Percentiles rank a stretch among this genome's conserved stretches.
phyloP scores from a whole-genome alignment of 2,113 vertebrate species.

The Polypterus bichir region DNA sequence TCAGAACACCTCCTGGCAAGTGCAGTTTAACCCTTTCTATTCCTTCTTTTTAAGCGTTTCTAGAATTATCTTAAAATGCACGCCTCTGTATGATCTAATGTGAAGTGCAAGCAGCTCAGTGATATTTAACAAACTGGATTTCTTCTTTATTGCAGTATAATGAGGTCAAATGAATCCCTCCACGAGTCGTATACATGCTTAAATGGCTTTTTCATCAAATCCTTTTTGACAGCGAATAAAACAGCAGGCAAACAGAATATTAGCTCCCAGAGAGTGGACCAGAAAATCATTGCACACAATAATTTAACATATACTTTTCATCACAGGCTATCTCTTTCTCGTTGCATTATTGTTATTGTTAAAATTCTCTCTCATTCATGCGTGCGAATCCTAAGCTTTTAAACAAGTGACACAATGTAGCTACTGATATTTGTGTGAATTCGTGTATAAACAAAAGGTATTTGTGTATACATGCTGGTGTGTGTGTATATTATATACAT shows the following conservation, averaged over 20 bases:
- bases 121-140: slow-evolving; percentile 98
- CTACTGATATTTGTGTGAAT: too few relatives aligned
- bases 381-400: too few relatives aligned
- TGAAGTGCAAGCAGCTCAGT: slow-evolving; percentile 79
- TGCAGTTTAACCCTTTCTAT: slow-evolving; percentile 64
- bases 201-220: slow-evolving; percentile 89
- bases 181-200: slow-evolving; percentile 85
- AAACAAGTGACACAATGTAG: too few relatives aligned
- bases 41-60: slow-evolving; percentile 59
- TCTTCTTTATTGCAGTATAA: slow-evolving; percentile 97
- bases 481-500: too few relatives aligned
- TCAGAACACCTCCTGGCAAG: slow-evolving; percentile 97
- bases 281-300: slow-evolving; percentile 36
- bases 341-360: not conserved
- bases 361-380: too few relatives aligned
- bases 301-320: slow-evolving; percentile 19
- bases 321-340: not conserved
- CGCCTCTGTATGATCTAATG: slow-evolving; percentile 76
- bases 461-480: too few relatives aligned
- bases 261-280: slow-evolving; percentile 66
- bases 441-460: too few relatives aligned
- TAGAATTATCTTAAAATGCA: slow-evolving; percentile 82
- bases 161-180: slow-evolving; percentile 99
- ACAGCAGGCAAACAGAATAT: slow-evolving; percentile 82
- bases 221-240: slow-evolving; percentile 93